Conservation (phyloP, 53 echinoderm and acorn worm genomes). For the Antedon mediterranea region DNA sequence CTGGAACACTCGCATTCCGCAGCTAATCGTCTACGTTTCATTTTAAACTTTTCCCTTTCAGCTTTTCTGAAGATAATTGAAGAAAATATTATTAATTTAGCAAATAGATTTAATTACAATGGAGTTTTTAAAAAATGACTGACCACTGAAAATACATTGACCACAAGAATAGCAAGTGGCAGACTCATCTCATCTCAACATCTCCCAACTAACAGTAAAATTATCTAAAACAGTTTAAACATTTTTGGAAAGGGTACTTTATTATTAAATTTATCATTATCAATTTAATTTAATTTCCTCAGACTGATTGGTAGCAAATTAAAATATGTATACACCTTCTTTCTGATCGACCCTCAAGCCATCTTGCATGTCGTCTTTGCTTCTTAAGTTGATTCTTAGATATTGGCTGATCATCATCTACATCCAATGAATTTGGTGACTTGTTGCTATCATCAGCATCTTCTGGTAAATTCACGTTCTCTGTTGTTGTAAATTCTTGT, state of each 20-base stretch:
- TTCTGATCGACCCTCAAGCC: slow-evolving; percentile 31
- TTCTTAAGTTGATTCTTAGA: slow-evolving; percentile 60
- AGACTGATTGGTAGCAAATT: too few species aligned
- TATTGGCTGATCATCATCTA: neutral
- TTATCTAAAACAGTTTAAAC: too few species aligned
- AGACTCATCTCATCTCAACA: too few species aligned
- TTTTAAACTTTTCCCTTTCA: slow-evolving; percentile 43
- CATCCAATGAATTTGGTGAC: neutral
- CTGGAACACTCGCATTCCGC: slow-evolving; percentile 24
- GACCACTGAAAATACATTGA: too few species aligned
- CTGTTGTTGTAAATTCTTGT: neutral
- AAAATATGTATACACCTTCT: slow-evolving; percentile 28
- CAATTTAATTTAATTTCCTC: too few species aligned
- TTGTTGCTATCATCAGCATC: neutral
- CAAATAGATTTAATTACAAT: too few species aligned
- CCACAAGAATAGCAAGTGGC: too few species aligned
- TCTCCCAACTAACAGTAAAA: too few species aligned
- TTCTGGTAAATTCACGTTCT: neutral
- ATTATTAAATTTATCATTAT: too few species aligned
- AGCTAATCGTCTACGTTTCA: slow-evolving; percentile 20
- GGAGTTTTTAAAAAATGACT: too few species aligned
- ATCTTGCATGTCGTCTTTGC: slow-evolving; percentile 19
- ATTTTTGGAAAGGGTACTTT: too few species aligned
- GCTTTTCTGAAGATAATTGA: slow-evolving; percentile 29
- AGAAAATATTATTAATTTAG: too few species aligned